Percentiles rank a stretch among this genome's conserved stretches.
phyloP scores from a whole-genome alignment of 2,888 invertebrate species.

The Hirtodrosophila trivittata region DNA sequence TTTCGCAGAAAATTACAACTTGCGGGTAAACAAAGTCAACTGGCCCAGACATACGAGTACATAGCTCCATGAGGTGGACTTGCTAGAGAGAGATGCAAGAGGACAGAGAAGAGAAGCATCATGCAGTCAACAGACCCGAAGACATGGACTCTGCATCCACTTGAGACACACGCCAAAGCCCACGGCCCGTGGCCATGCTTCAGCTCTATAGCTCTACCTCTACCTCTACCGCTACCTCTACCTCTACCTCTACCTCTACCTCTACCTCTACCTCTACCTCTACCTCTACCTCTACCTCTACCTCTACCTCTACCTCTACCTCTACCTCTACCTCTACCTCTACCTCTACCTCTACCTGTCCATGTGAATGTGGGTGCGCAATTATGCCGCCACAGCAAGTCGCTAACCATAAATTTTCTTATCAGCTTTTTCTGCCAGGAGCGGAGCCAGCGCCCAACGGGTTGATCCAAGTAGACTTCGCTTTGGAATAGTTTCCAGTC shows the following conservation, averaged over 20 bases:
- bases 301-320: background rate
- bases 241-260: background rate
- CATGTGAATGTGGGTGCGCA: conserved; percentile 64
- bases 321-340: background rate
- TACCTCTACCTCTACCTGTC: background rate
- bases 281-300: background rate
- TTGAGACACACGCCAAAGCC: conserved; percentile 60
- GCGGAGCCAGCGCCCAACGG: conserved; percentile 30
- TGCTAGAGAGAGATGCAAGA: too few relatives aligned
- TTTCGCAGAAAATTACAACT: conserved; percentile 77
- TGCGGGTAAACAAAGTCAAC: conserved; percentile 77
- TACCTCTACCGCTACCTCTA: background rate
- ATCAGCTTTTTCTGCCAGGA: conserved; percentile 59
- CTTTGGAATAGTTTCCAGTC: background rate
- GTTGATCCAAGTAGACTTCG: background rate
- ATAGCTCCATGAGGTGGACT: conserved; percentile 3
- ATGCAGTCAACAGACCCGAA: conserved; percentile 7
- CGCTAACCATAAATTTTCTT: conserved; percentile 75
- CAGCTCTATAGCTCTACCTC: too few relatives aligned
- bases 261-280: background rate
- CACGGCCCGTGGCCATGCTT: conserved; percentile 36
- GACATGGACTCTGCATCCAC: conserved; percentile 38
- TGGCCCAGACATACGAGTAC: conserved; percentile 28
- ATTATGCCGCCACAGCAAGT: conserved; percentile 74
- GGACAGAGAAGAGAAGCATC: conserved; percentile 1